phyloP scores from a whole-genome alignment of 2,797 vertebrate species.

The Denticeps clupeoides region DNA sequence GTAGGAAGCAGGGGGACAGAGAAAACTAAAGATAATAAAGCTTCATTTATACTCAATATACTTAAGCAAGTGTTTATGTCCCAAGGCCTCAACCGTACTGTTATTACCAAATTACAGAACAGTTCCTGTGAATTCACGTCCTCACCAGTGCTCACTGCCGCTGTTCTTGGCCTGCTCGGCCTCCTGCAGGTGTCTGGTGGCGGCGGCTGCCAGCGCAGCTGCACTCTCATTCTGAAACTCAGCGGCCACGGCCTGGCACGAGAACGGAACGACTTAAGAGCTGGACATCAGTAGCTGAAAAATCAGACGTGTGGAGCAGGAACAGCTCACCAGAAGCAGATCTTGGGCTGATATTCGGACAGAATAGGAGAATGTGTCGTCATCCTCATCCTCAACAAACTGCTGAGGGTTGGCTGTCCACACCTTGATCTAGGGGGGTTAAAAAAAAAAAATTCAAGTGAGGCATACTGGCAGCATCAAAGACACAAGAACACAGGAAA shows the following conservation, averaged over 20 bases:
- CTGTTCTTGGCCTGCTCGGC: slow-evolving; percentile 82
- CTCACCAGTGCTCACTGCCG: slow-evolving; percentile 84
- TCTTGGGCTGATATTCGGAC: slow-evolving; percentile 96
- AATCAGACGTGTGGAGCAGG: no score
- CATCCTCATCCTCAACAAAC: slow-evolving; percentile 97
- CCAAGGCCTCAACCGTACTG: no score
- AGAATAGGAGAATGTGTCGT: slow-evolving; percentile 95
- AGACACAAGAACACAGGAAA: neutral
- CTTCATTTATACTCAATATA: no score
- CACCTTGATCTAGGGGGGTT: slow-evolving; percentile 75
- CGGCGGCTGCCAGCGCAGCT: slow-evolving; percentile 85
- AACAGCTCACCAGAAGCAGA: slow-evolving; percentile 86
- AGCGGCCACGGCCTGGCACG: slow-evolving; percentile 84
- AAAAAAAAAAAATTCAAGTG: neutral
- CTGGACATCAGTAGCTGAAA: no score
- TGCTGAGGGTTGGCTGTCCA: slow-evolving; percentile 97
- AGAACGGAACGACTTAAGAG: no score
- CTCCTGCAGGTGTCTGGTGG: slow-evolving; percentile 88
- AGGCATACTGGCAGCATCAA: neutral
- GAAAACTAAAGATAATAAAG: no score
- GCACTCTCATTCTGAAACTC: slow-evolving; percentile 98
- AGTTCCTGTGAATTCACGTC: slow-evolving; percentile 5
- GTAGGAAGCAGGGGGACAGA: slow-evolving; percentile 12
- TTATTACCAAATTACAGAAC: no score
- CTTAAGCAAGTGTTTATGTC: no score